Conservation (phyloP, 2,113 vertebrate genomes). For the Campylomormyrus numenius region DNA sequence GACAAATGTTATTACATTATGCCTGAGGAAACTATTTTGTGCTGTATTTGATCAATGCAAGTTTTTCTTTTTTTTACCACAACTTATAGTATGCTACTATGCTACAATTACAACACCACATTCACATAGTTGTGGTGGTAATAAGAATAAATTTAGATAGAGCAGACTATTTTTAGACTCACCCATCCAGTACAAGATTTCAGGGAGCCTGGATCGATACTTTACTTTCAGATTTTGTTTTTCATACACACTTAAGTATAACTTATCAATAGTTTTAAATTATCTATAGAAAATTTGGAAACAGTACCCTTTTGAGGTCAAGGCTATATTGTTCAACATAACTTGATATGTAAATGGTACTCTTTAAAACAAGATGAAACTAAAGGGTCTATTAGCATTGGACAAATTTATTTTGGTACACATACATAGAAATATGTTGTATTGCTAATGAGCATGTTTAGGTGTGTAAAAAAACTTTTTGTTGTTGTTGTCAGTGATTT, state of each 20-base stretch:
- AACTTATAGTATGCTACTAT: neutral
- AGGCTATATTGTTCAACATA: neutral
- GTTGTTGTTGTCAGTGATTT: neutral
- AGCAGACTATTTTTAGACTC: too few species aligned
- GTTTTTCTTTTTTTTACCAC: neutral
- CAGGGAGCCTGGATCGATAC: too few species aligned
- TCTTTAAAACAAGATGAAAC: neutral
- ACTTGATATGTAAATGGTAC: neutral
- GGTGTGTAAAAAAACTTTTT: neutral
- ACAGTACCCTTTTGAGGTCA: neutral
- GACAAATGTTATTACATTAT: neutral
- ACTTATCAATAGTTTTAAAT: neutral
- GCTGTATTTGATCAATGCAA: neutral
- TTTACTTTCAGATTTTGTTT: too few species aligned
- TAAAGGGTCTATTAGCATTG: neutral
- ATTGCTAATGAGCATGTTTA: conserved; percentile 21
- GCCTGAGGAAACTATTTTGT: neutral
- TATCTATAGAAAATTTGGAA: neutral
- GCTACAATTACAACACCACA: neutral
- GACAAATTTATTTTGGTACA: neutral
- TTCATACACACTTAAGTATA: too few species aligned
- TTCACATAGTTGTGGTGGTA: too few species aligned
- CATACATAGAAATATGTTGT: conserved; percentile 5
- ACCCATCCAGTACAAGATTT: too few species aligned
- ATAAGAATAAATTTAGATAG: too few species aligned